These are phyloP conservation scores for Paguma larvata DNA, from an alignment of 2,797 vertebrate genomes.

Conservation along the genomic window DNA sequence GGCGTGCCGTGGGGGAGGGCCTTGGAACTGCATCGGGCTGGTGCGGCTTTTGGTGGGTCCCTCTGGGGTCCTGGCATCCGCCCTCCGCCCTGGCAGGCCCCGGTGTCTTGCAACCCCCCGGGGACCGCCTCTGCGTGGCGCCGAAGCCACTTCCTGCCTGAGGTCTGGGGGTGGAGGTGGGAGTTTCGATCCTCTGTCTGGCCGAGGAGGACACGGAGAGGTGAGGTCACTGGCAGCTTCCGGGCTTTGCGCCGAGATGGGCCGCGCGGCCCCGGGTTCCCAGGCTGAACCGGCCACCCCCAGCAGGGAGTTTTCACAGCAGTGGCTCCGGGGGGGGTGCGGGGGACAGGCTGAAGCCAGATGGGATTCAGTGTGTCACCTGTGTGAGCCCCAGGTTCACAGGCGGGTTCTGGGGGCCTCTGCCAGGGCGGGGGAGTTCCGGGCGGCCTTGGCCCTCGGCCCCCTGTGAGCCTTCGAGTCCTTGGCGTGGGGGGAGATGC, in stretches of 20 bases:
- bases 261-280: background rate
- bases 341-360: background rate
- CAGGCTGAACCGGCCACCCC: background rate
- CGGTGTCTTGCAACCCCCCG: background rate
- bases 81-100: background rate
- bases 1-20: background rate
- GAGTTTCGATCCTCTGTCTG: background rate
- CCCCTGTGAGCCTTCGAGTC: background rate
- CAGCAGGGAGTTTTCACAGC: background rate
- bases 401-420: background rate
- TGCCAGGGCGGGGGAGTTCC: background rate
- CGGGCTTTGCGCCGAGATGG: background rate
- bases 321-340: background rate
- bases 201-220: background rate
- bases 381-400: background rate
- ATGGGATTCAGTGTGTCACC: background rate
- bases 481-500: background rate
- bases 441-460: background rate
- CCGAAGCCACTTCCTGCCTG: slow-evolving; percentile 61
- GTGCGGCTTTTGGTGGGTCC: background rate
- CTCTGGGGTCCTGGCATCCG: background rate
- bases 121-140: background rate
- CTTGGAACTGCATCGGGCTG: rapidly evolving
- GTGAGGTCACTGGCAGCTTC: slow-evolving; percentile 46
- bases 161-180: background rate